Evolutionary conservation across 53 echinoderm and acorn worm genomes (phyloP).

Genomic region (Arbacia lixula): DNA sequence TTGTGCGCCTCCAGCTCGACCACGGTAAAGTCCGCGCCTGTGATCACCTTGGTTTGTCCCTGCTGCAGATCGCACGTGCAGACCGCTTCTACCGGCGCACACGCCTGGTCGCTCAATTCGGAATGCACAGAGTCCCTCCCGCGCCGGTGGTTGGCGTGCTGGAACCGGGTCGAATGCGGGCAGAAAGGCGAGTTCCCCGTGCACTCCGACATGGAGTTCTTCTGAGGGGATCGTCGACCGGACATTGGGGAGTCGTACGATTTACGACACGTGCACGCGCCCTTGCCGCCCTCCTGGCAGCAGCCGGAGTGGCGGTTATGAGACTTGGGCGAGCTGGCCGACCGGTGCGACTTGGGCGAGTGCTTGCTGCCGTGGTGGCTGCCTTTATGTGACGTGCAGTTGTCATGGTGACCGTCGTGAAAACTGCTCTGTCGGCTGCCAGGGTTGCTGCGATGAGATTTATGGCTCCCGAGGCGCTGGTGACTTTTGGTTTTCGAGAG

Average conservation of each 20-base stretch:
- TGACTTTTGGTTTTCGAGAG: constrained; percentile 56
- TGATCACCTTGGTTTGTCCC: constrained; percentile 37
- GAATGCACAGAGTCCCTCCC: constrained; percentile 42
- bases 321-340: constrained; percentile 50
- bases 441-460: constrained; percentile 63
- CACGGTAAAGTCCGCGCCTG: constrained; percentile 53
- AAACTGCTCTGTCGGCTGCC: constrained; percentile 68
- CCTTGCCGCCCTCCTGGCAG: constrained; percentile 56
- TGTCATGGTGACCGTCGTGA: constrained; percentile 50
- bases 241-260: constrained; percentile 59
- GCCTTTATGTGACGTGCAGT: constrained; percentile 25
- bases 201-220: constrained; percentile 65
- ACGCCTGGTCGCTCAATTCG: constrained; percentile 22
- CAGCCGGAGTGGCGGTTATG: constrained; percentile 59
- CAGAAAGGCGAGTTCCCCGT: constrained; percentile 89
- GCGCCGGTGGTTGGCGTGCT: constrained; percentile 45
- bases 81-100: constrained; percentile 9
- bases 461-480: constrained; percentile 68
- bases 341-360: constrained; percentile 60
- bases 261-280: constrained; percentile 65
- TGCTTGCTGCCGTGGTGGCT: constrained; percentile 63
- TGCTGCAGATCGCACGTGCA: constrained; percentile 31
- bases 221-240: constrained; percentile 58
- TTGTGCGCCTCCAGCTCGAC: constrained; percentile 52
- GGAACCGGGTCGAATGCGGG: constrained; percentile 75